Conservation (phyloP, 2,797 vertebrate species). For the Uromys caudimaculatus region DNA sequence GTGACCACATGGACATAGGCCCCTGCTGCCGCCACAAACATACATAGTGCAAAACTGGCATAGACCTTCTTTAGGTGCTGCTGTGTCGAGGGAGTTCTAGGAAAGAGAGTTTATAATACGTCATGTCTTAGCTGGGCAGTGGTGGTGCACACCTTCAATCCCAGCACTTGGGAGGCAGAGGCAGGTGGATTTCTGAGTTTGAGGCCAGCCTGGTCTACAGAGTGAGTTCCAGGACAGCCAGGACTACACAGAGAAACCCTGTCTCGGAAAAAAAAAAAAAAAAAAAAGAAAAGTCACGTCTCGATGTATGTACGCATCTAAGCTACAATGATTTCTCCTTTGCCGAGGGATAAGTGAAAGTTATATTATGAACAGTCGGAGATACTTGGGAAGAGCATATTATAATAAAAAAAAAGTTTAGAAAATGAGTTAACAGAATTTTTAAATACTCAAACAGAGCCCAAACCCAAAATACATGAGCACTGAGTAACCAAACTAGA, state of each 20-base stretch:
- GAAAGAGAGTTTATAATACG: background rate
- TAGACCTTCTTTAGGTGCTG: conserved; percentile 98
- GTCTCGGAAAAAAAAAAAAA: too few species aligned
- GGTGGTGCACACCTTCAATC: too few species aligned
- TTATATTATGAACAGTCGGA: background rate
- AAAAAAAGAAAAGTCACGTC: too few species aligned
- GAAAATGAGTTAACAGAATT: conserved; percentile 31
- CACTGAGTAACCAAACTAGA: background rate
- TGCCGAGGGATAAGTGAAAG: background rate
- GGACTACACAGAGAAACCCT: too few species aligned
- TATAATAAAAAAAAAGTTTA: background rate
- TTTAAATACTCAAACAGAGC: conserved; percentile 6
- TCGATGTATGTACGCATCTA: background rate
- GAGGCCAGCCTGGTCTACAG: too few species aligned
- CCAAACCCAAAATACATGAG: conserved; percentile 13
- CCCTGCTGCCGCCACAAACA: conserved; percentile 94
- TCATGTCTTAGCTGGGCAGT: too few species aligned
- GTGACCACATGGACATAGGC: conserved; percentile 95
- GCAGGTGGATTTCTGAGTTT: too few species aligned
- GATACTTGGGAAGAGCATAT: background rate
- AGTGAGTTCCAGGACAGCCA: too few species aligned
- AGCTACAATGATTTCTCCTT: conserved; percentile 34
- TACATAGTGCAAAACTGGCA: conserved; percentile 94
- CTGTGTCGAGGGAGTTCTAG: conserved; percentile 94
- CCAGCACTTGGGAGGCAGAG: too few species aligned